Evolutionary conservation across 2,797 vertebrate genomes (phyloP).

Genomic region (Rhodeus uyekii): DNA sequence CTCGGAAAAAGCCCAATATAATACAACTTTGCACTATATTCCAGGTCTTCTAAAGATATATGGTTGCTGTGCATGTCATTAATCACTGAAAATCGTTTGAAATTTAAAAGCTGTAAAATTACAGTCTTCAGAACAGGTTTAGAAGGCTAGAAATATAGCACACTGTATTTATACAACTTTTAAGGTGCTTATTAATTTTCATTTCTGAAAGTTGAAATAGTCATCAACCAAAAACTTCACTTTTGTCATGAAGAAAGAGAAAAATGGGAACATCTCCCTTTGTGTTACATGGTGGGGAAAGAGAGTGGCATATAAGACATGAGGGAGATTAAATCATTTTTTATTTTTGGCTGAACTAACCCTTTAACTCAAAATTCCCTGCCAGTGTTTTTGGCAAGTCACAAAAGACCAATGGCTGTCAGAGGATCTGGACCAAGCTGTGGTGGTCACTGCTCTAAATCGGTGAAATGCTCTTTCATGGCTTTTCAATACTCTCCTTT

Average conservation of each 20-base stretch:
- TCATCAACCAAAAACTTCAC: too few species aligned
- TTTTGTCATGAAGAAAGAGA: neutral
- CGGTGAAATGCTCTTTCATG: conserved; percentile 36
- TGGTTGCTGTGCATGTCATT: neutral
- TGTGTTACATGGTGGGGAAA: neutral
- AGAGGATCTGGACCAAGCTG: neutral
- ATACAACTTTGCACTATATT: neutral
- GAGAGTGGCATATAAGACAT: neutral
- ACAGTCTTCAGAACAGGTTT: neutral
- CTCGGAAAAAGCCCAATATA: neutral
- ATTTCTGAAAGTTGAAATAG: neutral
- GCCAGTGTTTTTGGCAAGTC: neutral
- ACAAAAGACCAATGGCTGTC: neutral
- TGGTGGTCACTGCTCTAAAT: neutral
- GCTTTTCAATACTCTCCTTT: conserved; percentile 35
- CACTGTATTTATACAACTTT: neutral
- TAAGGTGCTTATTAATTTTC: neutral
- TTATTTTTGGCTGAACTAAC: neutral
- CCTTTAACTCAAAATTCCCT: neutral
- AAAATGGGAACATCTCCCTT: neutral
- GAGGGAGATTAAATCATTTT: neutral
- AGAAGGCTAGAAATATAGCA: neutral
- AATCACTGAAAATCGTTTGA: neutral
- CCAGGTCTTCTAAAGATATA: neutral
- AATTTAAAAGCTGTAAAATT: neutral